Evolutionary conservation across 2,888 invertebrate species (phyloP).

Genomic region (Periphyllus acericola): DNA sequence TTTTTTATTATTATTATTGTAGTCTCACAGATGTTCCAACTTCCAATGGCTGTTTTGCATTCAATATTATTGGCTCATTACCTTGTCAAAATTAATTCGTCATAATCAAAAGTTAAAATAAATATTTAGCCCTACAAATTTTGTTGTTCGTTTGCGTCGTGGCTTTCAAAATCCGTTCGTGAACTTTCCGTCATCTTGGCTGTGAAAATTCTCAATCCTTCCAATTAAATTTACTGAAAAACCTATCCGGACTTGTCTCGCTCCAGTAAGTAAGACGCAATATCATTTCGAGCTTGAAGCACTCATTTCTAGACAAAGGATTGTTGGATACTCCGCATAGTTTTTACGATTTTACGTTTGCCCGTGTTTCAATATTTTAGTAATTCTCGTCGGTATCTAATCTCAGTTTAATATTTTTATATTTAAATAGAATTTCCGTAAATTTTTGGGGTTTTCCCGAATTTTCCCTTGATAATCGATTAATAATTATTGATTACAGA

Average conservation of each 20-base stretch:
- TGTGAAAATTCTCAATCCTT: neutral
- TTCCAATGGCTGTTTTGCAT: constrained; percentile 60
- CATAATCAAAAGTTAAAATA: constrained; percentile 50
- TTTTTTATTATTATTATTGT: constrained; percentile 29
- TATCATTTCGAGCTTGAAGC: constrained; percentile 36
- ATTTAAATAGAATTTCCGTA: neutral
- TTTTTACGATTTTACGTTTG: neutral
- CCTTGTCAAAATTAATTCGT: constrained; percentile 58
- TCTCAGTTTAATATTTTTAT: neutral
- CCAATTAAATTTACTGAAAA: neutral
- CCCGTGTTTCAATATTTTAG: neutral
- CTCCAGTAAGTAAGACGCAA: constrained; percentile 61
- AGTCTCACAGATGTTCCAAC: constrained; percentile 57
- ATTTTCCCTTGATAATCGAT: neutral
- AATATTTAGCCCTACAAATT: constrained; percentile 1
- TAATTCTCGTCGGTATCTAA: neutral
- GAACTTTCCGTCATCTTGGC: neutral
- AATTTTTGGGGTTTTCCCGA: neutral
- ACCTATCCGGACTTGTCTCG: neutral
- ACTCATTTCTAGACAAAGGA: constrained; percentile 28
- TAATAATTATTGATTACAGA: constrained; percentile 5
- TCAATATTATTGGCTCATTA: constrained; percentile 59
- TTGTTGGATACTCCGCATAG: neutral
- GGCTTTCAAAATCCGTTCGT: neutral
- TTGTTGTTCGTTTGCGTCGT: constrained; percentile 11